Conservation (phyloP, 2,888 invertebrate species). For the Euplexia lucipara region DNA sequence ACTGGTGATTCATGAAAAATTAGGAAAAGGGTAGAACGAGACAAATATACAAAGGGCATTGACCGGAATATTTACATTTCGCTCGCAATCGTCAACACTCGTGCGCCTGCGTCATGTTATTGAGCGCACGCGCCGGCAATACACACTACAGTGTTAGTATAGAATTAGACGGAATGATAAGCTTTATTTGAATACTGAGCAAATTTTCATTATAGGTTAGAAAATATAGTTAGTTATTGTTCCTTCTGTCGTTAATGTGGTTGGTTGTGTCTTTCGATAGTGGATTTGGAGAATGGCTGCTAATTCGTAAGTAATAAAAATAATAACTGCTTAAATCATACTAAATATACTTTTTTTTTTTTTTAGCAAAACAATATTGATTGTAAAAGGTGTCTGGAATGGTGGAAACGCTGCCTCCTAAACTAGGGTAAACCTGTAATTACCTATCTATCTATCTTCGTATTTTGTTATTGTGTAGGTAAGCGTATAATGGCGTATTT, state of each 20-base stretch:
- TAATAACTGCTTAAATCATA: too few relatives aligned
- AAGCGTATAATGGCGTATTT: too few relatives aligned
- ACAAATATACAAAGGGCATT: constrained; percentile 36
- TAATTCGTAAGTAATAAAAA: constrained; percentile 39
- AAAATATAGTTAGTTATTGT: constrained; percentile 1
- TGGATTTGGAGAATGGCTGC: constrained; percentile 31
- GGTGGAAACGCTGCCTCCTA: too few relatives aligned
- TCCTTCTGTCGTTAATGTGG: constrained; percentile 8
- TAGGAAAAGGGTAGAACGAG: constrained; percentile 24
- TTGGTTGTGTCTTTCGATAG: constrained; percentile 17
- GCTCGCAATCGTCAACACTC: constrained; percentile 16
- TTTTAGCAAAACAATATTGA: too few relatives aligned
- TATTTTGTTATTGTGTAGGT: too few relatives aligned
- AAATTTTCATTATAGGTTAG: neutral
- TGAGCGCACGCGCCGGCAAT: constrained; percentile 12
- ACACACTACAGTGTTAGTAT: neutral
- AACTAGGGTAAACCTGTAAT: too few relatives aligned
- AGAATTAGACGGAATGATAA: constrained; percentile 38
- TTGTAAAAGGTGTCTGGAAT: too few relatives aligned
- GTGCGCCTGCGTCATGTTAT: constrained; percentile 28
- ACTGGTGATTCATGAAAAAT: constrained; percentile 6
- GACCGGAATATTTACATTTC: constrained; percentile 37
- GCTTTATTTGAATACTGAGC: constrained; percentile 16
- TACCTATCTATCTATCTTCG: too few relatives aligned
- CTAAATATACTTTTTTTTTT: too few relatives aligned